Conservation (phyloP, 2,113 vertebrate species). For the Siphamia tubifer region DNA sequence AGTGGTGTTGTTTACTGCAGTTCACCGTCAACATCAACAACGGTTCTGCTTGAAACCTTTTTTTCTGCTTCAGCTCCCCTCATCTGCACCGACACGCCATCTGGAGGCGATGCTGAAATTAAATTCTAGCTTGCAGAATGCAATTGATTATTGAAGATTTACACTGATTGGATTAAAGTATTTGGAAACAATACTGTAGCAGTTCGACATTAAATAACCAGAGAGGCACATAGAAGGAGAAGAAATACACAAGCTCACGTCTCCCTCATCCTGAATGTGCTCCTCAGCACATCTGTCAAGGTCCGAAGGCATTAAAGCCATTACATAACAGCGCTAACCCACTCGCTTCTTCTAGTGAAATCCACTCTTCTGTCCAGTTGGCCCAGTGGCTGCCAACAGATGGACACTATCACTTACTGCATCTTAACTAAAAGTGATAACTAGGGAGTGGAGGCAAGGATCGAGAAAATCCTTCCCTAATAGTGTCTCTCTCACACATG, state of each 20-base stretch:
- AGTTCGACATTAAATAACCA: not conserved
- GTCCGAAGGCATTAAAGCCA: slow-evolving; percentile 42
- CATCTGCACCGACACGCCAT: slow-evolving; percentile 42
- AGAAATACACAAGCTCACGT: not conserved
- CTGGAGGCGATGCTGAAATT: slow-evolving; percentile 27
- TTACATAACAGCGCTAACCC: slow-evolving; percentile 45
- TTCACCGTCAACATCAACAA: not conserved
- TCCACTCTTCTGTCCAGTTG: slow-evolving; percentile 28
- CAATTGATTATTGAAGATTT: slow-evolving; percentile 10
- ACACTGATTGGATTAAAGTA: not conserved
- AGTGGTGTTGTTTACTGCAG: not conserved
- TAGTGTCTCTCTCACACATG: not conserved
- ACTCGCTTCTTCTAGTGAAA: not conserved
- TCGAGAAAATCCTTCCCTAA: not conserved
- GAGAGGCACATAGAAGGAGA: not conserved
- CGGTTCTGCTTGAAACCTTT: slow-evolving; percentile 1
- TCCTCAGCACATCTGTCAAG: slow-evolving; percentile 44
- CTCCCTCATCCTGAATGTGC: slow-evolving; percentile 1
- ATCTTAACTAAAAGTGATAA: slow-evolving; percentile 36
- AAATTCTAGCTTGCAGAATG: not conserved
- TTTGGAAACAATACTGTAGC: not conserved
- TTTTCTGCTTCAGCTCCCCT: not conserved
- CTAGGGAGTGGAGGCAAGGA: slow-evolving; percentile 15
- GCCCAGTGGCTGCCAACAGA: slow-evolving; percentile 56
- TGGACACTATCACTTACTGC: slow-evolving; percentile 21